A percentile compares a stretch with the other conserved stretches of the same genome.
Evolutionary conservation across 2,113 vertebrate species (phyloP).

Genomic region (Urocolius indicus): DNA sequence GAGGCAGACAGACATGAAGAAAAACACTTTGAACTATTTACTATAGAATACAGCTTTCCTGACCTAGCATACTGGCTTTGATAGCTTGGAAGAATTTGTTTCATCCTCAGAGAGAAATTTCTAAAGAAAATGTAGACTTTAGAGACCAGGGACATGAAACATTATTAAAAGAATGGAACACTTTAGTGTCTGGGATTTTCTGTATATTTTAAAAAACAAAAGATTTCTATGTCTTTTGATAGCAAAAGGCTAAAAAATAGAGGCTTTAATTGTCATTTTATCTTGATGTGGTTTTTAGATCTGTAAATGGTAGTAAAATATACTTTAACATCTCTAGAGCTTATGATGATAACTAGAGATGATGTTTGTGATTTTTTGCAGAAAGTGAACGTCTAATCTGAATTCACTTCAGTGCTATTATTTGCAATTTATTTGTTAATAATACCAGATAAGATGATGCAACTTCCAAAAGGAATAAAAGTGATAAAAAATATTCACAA

Average conservation of each 20-base stretch:
- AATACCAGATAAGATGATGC: background rate
- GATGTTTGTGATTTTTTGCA: background rate
- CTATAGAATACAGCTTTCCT: background rate
- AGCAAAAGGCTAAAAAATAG: background rate
- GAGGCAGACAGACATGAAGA: background rate
- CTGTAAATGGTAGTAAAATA: background rate
- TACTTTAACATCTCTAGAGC: background rate
- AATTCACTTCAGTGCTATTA: background rate
- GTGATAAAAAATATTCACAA: background rate
- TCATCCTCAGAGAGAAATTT: background rate
- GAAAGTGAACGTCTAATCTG: background rate
- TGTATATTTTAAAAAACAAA: background rate
- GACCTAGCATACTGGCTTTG: background rate
- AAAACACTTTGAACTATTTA: background rate
- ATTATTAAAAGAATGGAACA: background rate
- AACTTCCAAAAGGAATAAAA: background rate
- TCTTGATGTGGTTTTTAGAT: background rate
- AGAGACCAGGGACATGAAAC: background rate
- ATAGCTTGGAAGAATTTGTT: background rate
- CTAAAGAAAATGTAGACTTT: background rate
- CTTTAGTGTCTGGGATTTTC: background rate
- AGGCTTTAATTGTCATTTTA: background rate
- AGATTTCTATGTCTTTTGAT: background rate
- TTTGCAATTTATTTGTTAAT: background rate
- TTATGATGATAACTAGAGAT: background rate